phyloP scores from a whole-genome alignment of 2,888 invertebrate genomes.

The Augochlorella aurata region DNA sequence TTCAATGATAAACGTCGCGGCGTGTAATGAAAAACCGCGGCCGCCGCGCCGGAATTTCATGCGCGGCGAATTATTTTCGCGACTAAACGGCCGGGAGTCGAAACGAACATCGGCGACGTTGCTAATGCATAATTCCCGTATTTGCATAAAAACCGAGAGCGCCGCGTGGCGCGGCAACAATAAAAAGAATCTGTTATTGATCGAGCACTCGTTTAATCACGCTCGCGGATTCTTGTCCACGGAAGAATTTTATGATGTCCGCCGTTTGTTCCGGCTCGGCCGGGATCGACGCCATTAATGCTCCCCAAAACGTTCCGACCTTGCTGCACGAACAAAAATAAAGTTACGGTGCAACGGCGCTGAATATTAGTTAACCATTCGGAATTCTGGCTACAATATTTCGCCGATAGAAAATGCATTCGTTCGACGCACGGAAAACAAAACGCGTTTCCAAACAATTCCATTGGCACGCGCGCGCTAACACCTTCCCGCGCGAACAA shows the following conservation, averaged over 20 bases:
- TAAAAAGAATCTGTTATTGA: neutral
- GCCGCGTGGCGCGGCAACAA: neutral
- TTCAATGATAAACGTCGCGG: neutral
- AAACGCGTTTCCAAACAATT: constrained; percentile 2
- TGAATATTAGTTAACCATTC: neutral
- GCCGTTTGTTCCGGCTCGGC: neutral
- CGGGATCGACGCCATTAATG: neutral
- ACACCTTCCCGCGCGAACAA: neutral
- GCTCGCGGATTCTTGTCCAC: neutral
- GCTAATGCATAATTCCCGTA: constrained; percentile 26
- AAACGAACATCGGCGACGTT: neutral
- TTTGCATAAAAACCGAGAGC: constrained; percentile 8
- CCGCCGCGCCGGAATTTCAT: neutral
- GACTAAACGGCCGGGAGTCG: neutral
- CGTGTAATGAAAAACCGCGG: neutral
- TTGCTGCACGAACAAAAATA: no score
- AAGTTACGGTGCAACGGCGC: neutral
- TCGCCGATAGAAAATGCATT: neutral
- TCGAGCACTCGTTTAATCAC: constrained; percentile 14
- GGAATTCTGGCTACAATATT: neutral
- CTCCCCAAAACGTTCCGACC: neutral
- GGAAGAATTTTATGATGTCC: neutral
- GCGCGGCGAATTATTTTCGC: constrained; percentile 8
- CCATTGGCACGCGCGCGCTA: neutral
- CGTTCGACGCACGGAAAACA: neutral